phyloP scores from a whole-genome alignment of 2,888 invertebrate genomes.

The Tenthredo mesomela region DNA sequence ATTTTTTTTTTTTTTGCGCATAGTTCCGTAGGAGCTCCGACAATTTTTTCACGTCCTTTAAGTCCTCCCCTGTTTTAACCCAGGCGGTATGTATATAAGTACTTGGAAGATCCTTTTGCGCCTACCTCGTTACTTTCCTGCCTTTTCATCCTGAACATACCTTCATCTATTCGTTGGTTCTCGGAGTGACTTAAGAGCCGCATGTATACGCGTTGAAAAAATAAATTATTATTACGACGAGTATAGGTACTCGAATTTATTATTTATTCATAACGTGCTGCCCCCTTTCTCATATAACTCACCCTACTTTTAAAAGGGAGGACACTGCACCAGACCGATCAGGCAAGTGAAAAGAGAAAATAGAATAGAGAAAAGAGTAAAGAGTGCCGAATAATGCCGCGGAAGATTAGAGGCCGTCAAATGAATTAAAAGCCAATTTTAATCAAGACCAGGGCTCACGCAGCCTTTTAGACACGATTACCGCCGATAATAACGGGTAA shows the following conservation, averaged over 20 bases:
- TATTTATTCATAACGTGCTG: constrained; percentile 41
- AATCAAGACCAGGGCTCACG: constrained; percentile 74
- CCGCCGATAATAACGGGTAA: constrained; percentile 76
- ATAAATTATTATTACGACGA: constrained; percentile 33
- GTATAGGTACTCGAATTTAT: constrained; percentile 45
- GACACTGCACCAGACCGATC: neutral
- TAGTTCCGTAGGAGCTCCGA: neutral
- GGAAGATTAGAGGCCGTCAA: constrained; percentile 77
- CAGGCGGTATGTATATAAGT: neutral
- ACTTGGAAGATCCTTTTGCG: neutral
- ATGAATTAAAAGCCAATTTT: constrained; percentile 78
- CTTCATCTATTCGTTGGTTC: neutral
- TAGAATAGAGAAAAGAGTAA: neutral
- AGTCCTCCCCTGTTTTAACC: neutral
- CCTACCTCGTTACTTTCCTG: constrained; percentile 27
- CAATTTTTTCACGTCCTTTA: neutral
- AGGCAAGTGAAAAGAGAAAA: neutral
- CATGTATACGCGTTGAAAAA: neutral
- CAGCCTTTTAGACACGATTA: constrained; percentile 76
- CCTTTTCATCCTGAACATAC: neutral
- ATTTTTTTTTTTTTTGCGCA: constrained; percentile 1
- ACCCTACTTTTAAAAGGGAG: neutral
- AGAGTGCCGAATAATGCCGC: constrained; percentile 54
- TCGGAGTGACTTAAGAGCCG: neutral
- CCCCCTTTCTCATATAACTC: neutral